phyloP scores from a whole-genome alignment of 1,140 invertebrate species.

The Zophobas morio region DNA sequence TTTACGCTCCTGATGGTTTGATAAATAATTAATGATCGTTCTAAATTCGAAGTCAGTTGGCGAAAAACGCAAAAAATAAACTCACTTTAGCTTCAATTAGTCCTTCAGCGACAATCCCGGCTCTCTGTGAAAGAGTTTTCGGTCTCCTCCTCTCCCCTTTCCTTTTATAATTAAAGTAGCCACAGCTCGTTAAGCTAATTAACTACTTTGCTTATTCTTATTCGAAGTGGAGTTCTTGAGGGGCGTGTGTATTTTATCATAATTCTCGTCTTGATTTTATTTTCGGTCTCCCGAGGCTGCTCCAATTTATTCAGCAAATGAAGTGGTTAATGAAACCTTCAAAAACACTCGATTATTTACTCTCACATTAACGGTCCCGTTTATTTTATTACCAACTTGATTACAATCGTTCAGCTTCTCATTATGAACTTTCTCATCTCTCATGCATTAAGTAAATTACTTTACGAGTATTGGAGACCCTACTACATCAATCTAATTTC shows the following conservation, averaged over 20 bases:
- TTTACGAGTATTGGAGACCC: constrained; percentile 25
- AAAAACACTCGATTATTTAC: constrained; percentile 50
- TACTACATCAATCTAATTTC: constrained; percentile 17
- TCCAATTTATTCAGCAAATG: constrained; percentile 59
- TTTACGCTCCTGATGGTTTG: background rate
- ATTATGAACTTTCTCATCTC: constrained; percentile 25
- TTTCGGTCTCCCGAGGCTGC: constrained; percentile 44
- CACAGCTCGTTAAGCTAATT: constrained; percentile 59
- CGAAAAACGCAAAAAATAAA: constrained; percentile 7
- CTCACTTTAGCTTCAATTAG: constrained; percentile 5
- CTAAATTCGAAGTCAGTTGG: background rate
- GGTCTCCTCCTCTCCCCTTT: constrained; percentile 22
- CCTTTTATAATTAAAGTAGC: constrained; percentile 53
- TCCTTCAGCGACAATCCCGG: background rate
- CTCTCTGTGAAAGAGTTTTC: background rate
- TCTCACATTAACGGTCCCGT: constrained; percentile 21
- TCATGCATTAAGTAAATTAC: constrained; percentile 32
- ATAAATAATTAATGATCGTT: constrained; percentile 43
- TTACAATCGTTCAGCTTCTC: constrained; percentile 19
- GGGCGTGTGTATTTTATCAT: constrained; percentile 52
- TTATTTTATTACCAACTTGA: constrained; percentile 46
- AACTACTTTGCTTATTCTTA: constrained; percentile 54
- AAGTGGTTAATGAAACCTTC: constrained; percentile 57
- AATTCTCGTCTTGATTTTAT: constrained; percentile 52
- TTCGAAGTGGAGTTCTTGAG: constrained; percentile 49